These are phyloP conservation scores for Planiliza haematocheilus DNA, from an alignment of 2,113 vertebrate species.

Conservation along the genomic window DNA sequence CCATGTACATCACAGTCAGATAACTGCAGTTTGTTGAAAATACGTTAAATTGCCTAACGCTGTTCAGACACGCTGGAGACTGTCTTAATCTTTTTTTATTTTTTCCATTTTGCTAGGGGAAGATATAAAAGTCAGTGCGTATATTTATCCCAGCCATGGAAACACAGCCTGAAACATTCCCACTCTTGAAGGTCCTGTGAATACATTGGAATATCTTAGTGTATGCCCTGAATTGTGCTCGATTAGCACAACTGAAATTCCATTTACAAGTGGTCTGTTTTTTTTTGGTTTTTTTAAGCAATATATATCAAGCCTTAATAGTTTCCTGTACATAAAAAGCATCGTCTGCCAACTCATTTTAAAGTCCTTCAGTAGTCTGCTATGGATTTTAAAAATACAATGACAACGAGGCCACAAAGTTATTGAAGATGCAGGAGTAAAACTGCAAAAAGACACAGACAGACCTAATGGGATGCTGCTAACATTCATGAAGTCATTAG, in stretches of 20 bases:
- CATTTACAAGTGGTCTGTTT: background rate
- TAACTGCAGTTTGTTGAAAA: slow-evolving; percentile 15
- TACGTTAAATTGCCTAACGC: slow-evolving; percentile 8
- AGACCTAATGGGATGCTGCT: no score
- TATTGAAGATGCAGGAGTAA: no score
- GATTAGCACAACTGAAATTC: slow-evolving; percentile 40
- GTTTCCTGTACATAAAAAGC: no score
- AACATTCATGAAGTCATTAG: no score
- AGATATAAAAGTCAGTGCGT: slow-evolving; percentile 23
- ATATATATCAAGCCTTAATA: no score
- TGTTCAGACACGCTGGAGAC: slow-evolving; percentile 33
- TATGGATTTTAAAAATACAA: no score
- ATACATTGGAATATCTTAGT: slow-evolving; percentile 53
- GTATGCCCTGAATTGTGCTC: slow-evolving; percentile 13
- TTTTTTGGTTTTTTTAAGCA: background rate
- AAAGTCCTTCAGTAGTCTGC: no score
- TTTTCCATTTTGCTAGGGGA: background rate
- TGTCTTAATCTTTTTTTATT: background rate
- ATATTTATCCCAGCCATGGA: slow-evolving; percentile 37
- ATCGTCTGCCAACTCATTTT: no score
- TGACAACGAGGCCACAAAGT: no score
- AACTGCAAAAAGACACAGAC: no score
- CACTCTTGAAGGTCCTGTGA: slow-evolving; percentile 15
- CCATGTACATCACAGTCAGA: slow-evolving; percentile 11
- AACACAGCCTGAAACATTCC: slow-evolving; percentile 44